phyloP scores from a whole-genome alignment of 1,140 invertebrate genomes.

The Aradophagus sp. region DNA sequence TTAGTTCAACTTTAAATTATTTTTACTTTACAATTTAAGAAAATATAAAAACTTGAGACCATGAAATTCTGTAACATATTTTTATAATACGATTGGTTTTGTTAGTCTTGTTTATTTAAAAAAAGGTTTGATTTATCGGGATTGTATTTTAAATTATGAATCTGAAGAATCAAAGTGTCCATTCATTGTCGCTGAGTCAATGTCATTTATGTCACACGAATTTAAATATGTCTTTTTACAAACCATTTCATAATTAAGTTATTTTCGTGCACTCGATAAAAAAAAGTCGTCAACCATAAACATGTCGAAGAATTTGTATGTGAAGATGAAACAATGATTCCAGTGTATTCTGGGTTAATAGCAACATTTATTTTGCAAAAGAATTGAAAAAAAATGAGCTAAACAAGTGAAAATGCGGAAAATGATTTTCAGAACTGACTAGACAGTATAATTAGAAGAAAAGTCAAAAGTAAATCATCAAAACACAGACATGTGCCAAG shows the following conservation, averaged over 20 bases:
- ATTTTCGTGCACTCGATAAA: slow-evolving; percentile 24
- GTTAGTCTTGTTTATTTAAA: too few species aligned
- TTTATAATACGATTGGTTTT: too few species aligned
- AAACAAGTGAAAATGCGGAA: slow-evolving; percentile 25
- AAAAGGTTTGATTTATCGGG: too few species aligned
- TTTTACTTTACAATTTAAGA: too few species aligned
- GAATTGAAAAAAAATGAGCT: too few species aligned
- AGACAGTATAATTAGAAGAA: slow-evolving; percentile 54
- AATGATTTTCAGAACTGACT: slow-evolving; percentile 33
- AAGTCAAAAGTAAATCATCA: slow-evolving; percentile 56
- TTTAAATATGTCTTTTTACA: slow-evolving; percentile 24
- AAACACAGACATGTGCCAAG: slow-evolving; percentile 55
- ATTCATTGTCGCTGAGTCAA: too few species aligned
- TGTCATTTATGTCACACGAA: slow-evolving; percentile 1
- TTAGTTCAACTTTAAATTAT: too few species aligned
- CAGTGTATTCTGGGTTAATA: slow-evolving; percentile 2
- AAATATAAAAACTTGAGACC: too few species aligned
- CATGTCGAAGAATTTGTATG: slow-evolving; percentile 13
- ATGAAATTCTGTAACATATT: too few species aligned
- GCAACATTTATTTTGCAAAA: too few species aligned
- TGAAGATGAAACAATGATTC: too few species aligned
- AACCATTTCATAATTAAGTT: slow-evolving; percentile 46
- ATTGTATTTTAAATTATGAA: not conserved
- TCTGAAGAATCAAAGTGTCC: not conserved
- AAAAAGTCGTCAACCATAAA: slow-evolving; percentile 5